Base-by-base conservation (phyloP, 2,888 invertebrate genomes). In the Nomada flava region DNA sequence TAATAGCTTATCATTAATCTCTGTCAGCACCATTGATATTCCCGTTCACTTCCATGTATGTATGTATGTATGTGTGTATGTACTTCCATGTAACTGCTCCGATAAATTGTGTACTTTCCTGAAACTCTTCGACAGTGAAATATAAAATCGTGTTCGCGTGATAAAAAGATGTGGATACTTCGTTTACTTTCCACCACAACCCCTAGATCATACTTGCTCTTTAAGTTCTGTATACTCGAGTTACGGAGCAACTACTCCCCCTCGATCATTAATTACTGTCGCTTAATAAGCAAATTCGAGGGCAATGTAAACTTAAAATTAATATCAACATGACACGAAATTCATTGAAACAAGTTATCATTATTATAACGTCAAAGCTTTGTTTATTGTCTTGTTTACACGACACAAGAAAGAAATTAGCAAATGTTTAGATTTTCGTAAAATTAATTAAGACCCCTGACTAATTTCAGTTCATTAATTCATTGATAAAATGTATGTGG, bases 1-100 rank as follows among this genome's bases (percentile, higher is more conserved):
- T 57, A 69, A 69, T 10, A 69, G 13, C 13, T 26, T 26, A 9
- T 26, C 44, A 44, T 69, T 69, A 47, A 69, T 69, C 13, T 57
- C 23, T 59, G 57, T 57, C 69, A 2, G 13, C 13, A 13, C 3
- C 26, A 59, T 26, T 18, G n/a, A 44, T 26, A 15, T 18, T 26
- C 44, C 3, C 2, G 57, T 4, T 15, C 26, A 13, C 44, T n/a
- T 44, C 36, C 42, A n/a, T 11, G 44, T 69, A 69, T 57, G 2
- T 47, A 69, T 23, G 23, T 23, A n/a, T 11, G 44, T 69, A 69
- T 57, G 7, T 47, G 59, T 23, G 23, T 23, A 23, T 23, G 23
- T 23, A 1, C 23, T 23, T 23, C 23, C 23, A 23, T 23, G 23
- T 23, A 57, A 69, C 13, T 69, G 26, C 13, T n/a, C n/a, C 26